Conservation (phyloP, 2,888 invertebrate genomes). For the Arenicola marina region DNA sequence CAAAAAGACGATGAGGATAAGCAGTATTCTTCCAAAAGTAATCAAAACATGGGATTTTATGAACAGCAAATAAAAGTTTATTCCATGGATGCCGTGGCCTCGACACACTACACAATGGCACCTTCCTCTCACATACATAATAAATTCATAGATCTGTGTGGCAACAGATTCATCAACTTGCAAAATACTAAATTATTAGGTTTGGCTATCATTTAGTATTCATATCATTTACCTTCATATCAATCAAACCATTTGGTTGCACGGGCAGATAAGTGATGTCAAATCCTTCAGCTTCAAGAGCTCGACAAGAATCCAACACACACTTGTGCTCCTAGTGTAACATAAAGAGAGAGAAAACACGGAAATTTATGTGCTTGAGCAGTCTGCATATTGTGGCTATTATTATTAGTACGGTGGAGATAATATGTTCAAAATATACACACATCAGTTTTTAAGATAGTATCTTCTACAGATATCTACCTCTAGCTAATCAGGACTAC, state of each 20-base stretch:
- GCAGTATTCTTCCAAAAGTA: background rate
- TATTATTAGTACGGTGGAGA: too few species aligned
- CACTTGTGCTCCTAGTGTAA: conserved; percentile 98
- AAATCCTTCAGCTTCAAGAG: conserved; percentile 92
- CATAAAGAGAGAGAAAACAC: background rate
- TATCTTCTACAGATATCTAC: too few species aligned
- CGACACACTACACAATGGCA: too few species aligned
- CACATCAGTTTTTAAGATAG: too few species aligned
- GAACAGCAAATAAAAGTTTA: background rate
- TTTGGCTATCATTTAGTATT: background rate
- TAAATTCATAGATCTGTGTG: too few species aligned
- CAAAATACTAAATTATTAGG: background rate
- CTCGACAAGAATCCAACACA: conserved; percentile 95
- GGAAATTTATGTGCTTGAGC: background rate
- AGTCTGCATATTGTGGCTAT: too few species aligned
- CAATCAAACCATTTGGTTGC: conserved; percentile 77
- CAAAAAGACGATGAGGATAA: background rate
- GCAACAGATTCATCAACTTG: too few species aligned
- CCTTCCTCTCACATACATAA: too few species aligned
- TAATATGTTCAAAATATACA: too few species aligned
- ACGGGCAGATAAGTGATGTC: conserved; percentile 95
- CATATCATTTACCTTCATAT: conserved; percentile 70
- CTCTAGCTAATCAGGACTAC: too few species aligned
- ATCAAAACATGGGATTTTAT: background rate
- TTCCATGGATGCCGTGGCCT: background rate